A percentile compares a stretch with the other conserved stretches of the same genome.
phyloP scores from a whole-genome alignment of 2,797 vertebrate species.

The Vultur gryphus region DNA sequence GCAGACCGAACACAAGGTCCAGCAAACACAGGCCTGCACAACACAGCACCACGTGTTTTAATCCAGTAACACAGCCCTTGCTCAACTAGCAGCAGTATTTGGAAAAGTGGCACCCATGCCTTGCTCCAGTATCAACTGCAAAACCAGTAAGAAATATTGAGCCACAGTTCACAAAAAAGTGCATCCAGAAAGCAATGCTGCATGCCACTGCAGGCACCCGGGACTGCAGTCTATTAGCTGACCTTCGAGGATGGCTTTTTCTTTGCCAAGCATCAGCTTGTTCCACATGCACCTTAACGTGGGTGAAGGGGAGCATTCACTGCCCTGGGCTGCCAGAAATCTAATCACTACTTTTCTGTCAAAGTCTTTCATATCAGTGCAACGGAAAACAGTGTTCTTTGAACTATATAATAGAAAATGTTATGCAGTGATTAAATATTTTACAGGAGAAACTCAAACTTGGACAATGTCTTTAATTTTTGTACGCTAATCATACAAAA shows the following conservation, averaged over 20 bases:
- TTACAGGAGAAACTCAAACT: background rate
- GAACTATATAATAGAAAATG: background rate
- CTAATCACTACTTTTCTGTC: background rate
- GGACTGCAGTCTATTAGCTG: background rate
- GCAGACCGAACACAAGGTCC: background rate
- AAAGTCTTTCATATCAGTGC: background rate
- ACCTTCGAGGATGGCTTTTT: background rate
- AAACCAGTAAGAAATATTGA: background rate
- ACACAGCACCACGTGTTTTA: background rate
- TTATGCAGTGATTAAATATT: background rate
- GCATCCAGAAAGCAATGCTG: background rate
- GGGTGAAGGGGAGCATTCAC: background rate
- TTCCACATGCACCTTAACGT: background rate
- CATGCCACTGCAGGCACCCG: accelerated
- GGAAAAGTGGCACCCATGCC: background rate
- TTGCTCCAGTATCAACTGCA: background rate
- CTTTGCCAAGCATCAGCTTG: background rate
- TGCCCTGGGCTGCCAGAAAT: background rate
- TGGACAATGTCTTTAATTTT: background rate
- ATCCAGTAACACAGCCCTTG: background rate
- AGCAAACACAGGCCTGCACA: background rate
- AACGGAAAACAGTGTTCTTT: background rate
- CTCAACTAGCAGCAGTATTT: background rate
- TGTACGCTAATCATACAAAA: background rate
- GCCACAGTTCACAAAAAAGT: background rate